Base-by-base conservation (phyloP, 2,888 invertebrate species). In the Lasioglossum oenotherae region DNA sequence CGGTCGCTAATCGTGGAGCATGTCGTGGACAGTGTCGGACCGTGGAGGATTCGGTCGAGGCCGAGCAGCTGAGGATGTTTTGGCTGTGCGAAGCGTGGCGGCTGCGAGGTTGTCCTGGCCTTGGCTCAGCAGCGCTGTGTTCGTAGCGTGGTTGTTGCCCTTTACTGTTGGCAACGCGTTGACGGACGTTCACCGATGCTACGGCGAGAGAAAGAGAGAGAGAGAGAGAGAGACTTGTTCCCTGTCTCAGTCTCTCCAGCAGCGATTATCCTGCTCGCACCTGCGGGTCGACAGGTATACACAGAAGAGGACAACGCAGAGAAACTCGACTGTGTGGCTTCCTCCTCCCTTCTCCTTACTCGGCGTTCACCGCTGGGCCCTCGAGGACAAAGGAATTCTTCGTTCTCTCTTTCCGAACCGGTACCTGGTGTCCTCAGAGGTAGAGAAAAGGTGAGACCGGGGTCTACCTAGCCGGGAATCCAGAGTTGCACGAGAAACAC, bases 361-460 rank as follows among this genome's bases (percentile, higher is more conserved):
- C 80, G 27, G 74, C 78, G 78, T 78, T 76, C 73, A 23, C 31
- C 76, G 74, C 67, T 41, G 78, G 71, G 76, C 85, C 88, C 86
- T 87, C 89, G 89, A 91, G 93, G 93, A 94, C 94, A 94, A 94
- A 94, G 94, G 93, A 94, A 94, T 93, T 94, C 94, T 91, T 92
- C 87, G 35, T 88, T 87, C 85, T 90, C 84, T 77, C 85, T 80
- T 75, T 60, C 69, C 74, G 49, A 75, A 72, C 49, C 44, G 46
- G 74, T 82, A 86, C 82, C 83, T 53, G 78, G 46, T 80, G 87
- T 80, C 83, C 80, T 82, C 49, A 31, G 86, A 85, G 86, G 86
- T 85, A 85, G 53, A 80, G 38, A 64, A 41, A 71, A 64, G 31
- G 64, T 8, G 71, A 71, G 38, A 71, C 10, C 16, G 67, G 78